Evolutionary conservation across 2,888 invertebrate genomes (phyloP).

Genomic region (Steinernema scapterisci): DNA sequence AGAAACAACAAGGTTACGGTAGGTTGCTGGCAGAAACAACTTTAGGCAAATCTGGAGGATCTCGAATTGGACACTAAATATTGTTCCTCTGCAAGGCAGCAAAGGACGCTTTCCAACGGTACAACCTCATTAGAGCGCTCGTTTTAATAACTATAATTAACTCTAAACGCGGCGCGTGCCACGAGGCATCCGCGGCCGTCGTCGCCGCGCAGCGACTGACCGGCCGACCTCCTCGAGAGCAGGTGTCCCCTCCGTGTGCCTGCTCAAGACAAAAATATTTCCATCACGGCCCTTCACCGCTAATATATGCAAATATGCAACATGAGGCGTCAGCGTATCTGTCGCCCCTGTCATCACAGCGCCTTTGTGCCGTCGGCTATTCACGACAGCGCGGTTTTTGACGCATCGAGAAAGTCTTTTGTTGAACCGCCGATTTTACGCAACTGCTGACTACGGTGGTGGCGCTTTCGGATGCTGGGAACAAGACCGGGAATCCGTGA

Average conservation of each 20-base stretch:
- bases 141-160: constrained; percentile 30
- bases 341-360: neutral
- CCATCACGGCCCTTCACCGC: neutral
- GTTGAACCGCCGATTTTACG: constrained; percentile 18
- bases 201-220: neutral
- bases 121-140: constrained; percentile 23
- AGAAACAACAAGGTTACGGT: too few relatives aligned
- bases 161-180: constrained; percentile 20
- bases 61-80: neutral
- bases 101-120: neutral
- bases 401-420: constrained; percentile 17
- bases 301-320: constrained; percentile 29
- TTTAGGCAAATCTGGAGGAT: too few relatives aligned
- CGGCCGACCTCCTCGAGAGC: constrained; percentile 12
- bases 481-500: neutral
- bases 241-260: constrained; percentile 1
- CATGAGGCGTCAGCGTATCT: constrained; percentile 8
- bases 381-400: constrained; percentile 19
- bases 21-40: too few relatives aligned
- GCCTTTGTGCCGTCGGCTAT: constrained; percentile 31
- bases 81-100: neutral
- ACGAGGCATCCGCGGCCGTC: constrained; percentile 17
- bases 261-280: neutral
- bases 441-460: neutral
- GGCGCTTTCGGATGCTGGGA: neutral